These are phyloP conservation scores for Trichacis sp. DNA, from an alignment of 2,888 invertebrate genomes.

Conservation along the genomic window DNA sequence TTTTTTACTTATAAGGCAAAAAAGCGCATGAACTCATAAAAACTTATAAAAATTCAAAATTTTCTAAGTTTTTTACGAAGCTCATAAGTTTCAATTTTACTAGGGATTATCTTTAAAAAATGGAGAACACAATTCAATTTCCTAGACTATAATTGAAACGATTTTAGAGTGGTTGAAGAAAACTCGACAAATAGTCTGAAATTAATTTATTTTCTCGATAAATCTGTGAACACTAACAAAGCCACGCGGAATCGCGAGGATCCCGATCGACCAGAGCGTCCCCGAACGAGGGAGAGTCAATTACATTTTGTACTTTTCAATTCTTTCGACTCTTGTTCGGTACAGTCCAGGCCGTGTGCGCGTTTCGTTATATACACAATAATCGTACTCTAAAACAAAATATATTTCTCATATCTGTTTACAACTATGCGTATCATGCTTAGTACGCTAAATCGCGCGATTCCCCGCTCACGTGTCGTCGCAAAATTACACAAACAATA, in stretches of 20 bases:
- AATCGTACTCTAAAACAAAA: conserved; percentile 38
- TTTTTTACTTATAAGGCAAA: no score
- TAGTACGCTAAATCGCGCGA: conserved; percentile 37
- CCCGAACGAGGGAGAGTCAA: conserved; percentile 38
- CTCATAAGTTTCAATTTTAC: no score
- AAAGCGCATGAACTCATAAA: no score
- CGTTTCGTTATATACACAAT: conserved; percentile 32
- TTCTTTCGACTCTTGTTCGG: conserved; percentile 27
- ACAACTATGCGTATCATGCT: conserved; percentile 26
- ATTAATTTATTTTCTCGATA: conserved; percentile 65
- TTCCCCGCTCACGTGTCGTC: conserved; percentile 45
- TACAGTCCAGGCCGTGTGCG: conserved; percentile 42
- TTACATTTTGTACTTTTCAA: conserved; percentile 36
- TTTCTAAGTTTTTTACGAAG: no score
- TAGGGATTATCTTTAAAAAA: no score
- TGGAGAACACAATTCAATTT: no score
- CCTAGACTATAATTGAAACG: no score
- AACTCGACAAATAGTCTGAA: conserved; percentile 36
- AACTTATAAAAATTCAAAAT: no score
- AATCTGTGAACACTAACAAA: conserved; percentile 68
- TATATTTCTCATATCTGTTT: conserved; percentile 28
- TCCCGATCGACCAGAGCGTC: conserved; percentile 56
- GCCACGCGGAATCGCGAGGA: conserved; percentile 54
- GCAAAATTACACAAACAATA: conserved; percentile 62
- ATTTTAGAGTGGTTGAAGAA: neutral